These are phyloP conservation scores for Riparia riparia DNA, from an alignment of 2,113 vertebrate species.

Conservation along the genomic window DNA sequence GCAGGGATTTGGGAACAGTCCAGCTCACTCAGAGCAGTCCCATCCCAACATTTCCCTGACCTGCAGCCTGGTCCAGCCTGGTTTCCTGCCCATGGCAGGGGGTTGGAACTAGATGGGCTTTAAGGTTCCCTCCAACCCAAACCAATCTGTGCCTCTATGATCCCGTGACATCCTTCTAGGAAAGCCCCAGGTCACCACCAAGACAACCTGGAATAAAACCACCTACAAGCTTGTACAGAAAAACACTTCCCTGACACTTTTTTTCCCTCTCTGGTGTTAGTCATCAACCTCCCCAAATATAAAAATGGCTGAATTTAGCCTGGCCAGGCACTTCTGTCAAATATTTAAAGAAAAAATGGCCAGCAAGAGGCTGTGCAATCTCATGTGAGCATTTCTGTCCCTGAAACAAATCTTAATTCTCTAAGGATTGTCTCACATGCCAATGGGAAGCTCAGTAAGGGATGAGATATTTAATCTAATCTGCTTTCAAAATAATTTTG, in stretches of 20 bases:
- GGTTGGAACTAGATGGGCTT: neutral
- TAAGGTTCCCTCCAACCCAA: neutral
- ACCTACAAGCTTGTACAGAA: neutral
- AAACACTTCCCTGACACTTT: neutral
- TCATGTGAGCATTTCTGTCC: neutral
- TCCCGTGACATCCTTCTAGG: neutral
- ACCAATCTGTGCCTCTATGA: neutral
- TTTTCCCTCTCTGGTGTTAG: neutral
- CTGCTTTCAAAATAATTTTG: constrained; percentile 60
- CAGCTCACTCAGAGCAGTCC: neutral
- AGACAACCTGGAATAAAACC: neutral
- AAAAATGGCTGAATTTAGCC: neutral
- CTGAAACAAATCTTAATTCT: constrained; percentile 27
- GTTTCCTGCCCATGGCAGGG: neutral
- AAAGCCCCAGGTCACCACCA: neutral
- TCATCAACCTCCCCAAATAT: neutral
- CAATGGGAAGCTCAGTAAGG: constrained; percentile 27
- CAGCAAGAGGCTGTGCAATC: neutral
- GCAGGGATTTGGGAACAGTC: neutral
- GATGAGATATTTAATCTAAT: constrained; percentile 55
- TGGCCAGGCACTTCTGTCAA: neutral
- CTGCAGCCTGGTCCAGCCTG: neutral
- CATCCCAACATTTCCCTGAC: neutral
- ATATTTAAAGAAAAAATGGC: neutral
- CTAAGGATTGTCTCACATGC: constrained; percentile 1